Evolutionary conservation across 92 coral and sea anemone species (phyloP).

Genomic region (Heliopora coerulea): DNA sequence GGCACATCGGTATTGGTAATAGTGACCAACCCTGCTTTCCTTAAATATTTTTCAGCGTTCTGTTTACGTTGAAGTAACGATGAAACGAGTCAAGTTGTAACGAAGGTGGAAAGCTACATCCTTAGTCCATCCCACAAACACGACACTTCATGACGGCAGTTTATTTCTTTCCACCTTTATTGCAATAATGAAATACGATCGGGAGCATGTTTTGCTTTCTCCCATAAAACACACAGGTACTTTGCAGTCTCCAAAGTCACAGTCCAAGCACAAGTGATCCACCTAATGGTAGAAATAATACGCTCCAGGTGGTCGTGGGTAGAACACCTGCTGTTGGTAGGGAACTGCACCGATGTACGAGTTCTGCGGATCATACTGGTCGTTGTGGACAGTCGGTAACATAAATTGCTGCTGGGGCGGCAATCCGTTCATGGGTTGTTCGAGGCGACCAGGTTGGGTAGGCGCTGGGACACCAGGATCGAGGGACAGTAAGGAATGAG

Average conservation of each 20-base stretch:
- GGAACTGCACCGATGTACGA: constrained; percentile 46
- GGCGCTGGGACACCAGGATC: constrained; percentile 13
- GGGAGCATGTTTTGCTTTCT: constrained; percentile 1
- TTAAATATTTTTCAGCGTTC: no score
- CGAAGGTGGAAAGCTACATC: no score
- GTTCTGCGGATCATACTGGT: constrained; percentile 36
- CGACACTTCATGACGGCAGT: neutral
- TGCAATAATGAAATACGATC: constrained; percentile 21
- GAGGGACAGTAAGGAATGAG: constrained; percentile 31
- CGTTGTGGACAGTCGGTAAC: constrained; percentile 17
- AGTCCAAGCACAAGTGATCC: constrained; percentile 38
- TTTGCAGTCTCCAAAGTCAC: constrained; percentile 1
- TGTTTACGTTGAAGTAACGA: no score
- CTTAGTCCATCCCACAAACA: neutral
- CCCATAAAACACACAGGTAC: constrained; percentile 12
- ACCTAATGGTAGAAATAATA: constrained; percentile 93
- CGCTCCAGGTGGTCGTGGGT: constrained; percentile 72
- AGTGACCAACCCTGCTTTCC: no score
- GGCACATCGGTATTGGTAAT: no score
- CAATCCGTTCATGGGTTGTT: constrained; percentile 38
- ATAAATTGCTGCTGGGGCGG: constrained; percentile 29
- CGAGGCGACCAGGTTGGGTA: constrained; percentile 14
- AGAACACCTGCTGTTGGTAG: constrained; percentile 72
- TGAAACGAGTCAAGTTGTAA: no score
- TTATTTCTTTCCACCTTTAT: constrained; percentile 14